These are phyloP conservation scores for Madoqua kirkii DNA, from an alignment of 2,113 vertebrate genomes.

Conservation along the genomic window DNA sequence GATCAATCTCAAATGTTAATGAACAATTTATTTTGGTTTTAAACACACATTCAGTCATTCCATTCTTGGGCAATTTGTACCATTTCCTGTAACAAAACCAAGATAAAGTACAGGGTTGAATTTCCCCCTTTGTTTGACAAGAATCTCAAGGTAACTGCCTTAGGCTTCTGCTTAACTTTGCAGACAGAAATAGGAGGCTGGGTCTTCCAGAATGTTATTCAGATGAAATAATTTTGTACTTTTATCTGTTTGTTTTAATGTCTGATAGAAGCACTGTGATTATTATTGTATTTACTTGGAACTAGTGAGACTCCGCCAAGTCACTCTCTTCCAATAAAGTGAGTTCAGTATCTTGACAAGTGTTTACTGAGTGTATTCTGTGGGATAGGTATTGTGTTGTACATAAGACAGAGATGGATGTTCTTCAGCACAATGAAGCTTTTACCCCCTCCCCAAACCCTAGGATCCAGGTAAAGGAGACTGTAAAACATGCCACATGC, in stretches of 20 bases:
- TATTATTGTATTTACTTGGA: neutral
- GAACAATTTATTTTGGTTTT: constrained; percentile 26
- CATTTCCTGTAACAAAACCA: constrained; percentile 36
- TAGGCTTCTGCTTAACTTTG: neutral
- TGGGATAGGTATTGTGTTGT: neutral
- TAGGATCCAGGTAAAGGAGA: neutral
- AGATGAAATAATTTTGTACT: constrained; percentile 20
- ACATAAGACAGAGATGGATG: neutral
- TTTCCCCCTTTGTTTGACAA: neutral
- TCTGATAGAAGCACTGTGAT: neutral
- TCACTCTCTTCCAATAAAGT: neutral
- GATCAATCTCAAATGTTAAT: constrained; percentile 32
- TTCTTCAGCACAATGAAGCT: neutral
- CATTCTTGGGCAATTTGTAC: neutral
- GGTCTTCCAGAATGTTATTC: neutral
- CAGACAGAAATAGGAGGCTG: neutral
- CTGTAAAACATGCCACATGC: neutral
- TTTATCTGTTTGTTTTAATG: constrained; percentile 21
- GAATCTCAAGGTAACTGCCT: neutral
- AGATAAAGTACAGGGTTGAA: constrained; percentile 2
- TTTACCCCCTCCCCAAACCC: neutral
- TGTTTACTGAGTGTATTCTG: neutral
- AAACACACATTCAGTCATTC: neutral
- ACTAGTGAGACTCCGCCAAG: neutral
- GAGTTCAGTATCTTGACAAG: neutral